Conservation (phyloP, 92 coral and sea anemone species). For the Phenganax marumi region DNA sequence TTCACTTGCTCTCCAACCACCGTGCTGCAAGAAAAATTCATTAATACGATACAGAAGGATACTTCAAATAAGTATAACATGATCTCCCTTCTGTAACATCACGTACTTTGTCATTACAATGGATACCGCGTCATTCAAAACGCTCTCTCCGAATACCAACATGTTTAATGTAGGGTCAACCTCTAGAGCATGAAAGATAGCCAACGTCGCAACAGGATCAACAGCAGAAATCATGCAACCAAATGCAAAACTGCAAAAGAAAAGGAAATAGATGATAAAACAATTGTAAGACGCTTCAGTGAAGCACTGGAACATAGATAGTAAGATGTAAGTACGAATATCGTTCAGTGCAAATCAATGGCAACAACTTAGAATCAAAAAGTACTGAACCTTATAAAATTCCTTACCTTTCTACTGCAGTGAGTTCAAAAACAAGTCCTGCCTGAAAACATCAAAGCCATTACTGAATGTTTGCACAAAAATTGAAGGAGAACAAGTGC, state of each 20-base stretch:
- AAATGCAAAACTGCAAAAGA: conserved; percentile 88
- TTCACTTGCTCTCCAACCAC: conserved; percentile 19
- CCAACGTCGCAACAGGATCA: conserved; percentile 97
- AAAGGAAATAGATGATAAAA: neutral
- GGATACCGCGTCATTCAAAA: conserved; percentile 98
- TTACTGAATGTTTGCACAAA: too few relatives aligned
- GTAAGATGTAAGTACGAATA: neutral
- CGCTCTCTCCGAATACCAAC: conserved; percentile 99
- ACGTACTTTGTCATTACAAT: conserved; percentile 98
- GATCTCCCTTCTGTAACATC: neutral
- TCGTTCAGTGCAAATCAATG: neutral
- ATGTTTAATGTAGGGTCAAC: conserved; percentile 98
- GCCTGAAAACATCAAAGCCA: conserved; percentile 58
- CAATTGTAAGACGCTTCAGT: too few relatives aligned
- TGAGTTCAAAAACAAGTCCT: conserved; percentile 89
- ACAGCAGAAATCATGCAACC: conserved; percentile 99
- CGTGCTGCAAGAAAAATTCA: neutral
- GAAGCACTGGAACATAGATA: too few relatives aligned
- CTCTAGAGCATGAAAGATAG: conserved; percentile 95
- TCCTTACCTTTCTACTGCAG: conserved; percentile 83
- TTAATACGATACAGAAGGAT: neutral
- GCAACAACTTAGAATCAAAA: neutral
- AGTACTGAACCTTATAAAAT: neutral
- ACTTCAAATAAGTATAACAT: neutral
- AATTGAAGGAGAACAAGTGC: too few relatives aligned